phyloP scores from a whole-genome alignment of 2,797 vertebrate genomes.

The Poecilia velifera region DNA sequence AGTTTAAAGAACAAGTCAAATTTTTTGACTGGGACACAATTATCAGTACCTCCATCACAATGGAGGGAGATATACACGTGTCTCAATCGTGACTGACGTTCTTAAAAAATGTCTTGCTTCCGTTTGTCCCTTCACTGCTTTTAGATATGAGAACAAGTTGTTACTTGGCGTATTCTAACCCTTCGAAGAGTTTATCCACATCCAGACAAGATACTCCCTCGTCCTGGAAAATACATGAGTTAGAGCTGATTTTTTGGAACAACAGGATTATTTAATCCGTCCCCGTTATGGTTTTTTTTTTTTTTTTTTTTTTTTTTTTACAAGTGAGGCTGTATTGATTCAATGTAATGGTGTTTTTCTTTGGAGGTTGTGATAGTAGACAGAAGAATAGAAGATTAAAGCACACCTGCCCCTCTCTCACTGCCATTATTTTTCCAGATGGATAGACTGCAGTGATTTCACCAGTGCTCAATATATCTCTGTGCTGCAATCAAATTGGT shows the following conservation, averaged over 20 bases:
- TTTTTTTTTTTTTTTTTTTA: background rate
- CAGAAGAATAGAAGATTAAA: background rate
- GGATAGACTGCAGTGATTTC: background rate
- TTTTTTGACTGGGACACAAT: background rate
- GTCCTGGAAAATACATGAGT: background rate
- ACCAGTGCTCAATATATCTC: background rate
- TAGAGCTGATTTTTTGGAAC: background rate
- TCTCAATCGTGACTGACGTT: background rate
- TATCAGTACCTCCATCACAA: background rate
- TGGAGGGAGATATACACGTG: background rate
- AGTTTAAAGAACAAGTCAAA: background rate
- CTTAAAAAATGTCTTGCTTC: background rate
- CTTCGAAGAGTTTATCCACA: background rate
- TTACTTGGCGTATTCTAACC: background rate
- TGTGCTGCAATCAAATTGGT: background rate
- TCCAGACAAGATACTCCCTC: background rate
- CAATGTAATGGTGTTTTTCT: background rate
- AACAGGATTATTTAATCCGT: background rate
- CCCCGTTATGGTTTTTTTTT: no score
- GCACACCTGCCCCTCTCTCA: background rate
- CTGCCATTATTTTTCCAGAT: background rate
- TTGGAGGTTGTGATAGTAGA: background rate
- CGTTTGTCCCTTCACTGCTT: background rate
- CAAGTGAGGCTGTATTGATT: background rate
- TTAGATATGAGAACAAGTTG: background rate